Evolutionary conservation across 2,113 vertebrate genomes (phyloP).

Genomic region (Uria aalge): DNA sequence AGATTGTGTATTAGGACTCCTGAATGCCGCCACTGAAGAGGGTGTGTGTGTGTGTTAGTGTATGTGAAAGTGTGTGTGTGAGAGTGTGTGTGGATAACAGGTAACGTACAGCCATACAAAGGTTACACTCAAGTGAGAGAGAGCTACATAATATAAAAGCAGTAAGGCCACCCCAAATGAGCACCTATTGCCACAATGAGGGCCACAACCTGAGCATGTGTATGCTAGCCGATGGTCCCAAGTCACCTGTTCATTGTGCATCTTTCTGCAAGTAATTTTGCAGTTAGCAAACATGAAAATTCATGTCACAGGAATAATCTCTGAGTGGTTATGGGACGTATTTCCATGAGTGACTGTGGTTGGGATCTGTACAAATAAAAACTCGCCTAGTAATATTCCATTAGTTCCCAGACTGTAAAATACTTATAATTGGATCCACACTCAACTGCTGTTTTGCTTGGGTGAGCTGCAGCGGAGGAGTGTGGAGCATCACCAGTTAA

Average conservation of each 20-base stretch:
- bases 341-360: neutral
- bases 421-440: neutral
- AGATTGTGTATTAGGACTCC: neutral
- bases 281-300: neutral
- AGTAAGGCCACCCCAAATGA: neutral
- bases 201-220: accelerated
- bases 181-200: neutral
- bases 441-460: neutral
- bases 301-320: neutral
- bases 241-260: neutral
- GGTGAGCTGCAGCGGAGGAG: neutral
- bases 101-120: neutral
- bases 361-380: neutral
- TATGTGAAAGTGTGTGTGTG: no score
- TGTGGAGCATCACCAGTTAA: neutral
- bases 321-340: neutral
- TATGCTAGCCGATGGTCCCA: neutral
- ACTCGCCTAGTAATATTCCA: neutral
- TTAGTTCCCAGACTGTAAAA: neutral
- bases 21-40: neutral
- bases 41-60: neutral
- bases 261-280: neutral
- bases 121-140: neutral
- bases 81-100: no score
- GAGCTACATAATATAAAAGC: neutral